A percentile compares a stretch with the other conserved stretches of the same genome.
These are phyloP conservation scores for Ennomos fuscantarius DNA, from an alignment of 2,888 invertebrate species.

Conservation along the genomic window DNA sequence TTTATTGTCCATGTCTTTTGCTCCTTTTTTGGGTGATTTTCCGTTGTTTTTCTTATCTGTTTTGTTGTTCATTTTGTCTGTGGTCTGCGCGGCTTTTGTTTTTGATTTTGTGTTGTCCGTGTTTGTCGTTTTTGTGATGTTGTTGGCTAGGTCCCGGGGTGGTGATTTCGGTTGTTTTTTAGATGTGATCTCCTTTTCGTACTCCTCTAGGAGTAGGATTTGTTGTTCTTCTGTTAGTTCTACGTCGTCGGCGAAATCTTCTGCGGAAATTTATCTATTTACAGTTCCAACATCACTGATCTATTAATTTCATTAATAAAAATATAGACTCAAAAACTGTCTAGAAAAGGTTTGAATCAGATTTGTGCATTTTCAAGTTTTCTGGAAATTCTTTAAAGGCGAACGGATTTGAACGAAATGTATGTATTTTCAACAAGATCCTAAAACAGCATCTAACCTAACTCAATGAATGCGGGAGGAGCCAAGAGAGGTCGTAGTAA, in stretches of 20 bases:
- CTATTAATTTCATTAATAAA: too few species aligned
- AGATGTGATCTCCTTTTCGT: conserved; percentile 86
- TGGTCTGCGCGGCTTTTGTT: conserved; percentile 57
- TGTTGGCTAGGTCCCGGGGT: conserved; percentile 64
- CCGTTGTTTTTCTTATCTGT: conserved; percentile 6
- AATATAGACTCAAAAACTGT: too few species aligned
- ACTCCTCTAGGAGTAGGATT: conserved; percentile 87
- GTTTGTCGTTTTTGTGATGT: conserved; percentile 62
- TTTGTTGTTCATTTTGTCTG: conserved; percentile 61
- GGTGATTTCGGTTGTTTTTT: conserved; percentile 68
- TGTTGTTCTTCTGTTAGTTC: conserved; percentile 90
- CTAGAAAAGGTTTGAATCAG: too few species aligned
- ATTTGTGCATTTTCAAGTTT: too few species aligned
- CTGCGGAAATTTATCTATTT: conserved; percentile 62
- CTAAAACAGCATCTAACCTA: too few species aligned
- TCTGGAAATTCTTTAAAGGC: too few species aligned
- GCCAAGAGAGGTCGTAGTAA: too few species aligned
- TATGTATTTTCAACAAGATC: too few species aligned
- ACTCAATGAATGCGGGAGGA: too few species aligned
- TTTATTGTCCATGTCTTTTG: conserved; percentile 48
- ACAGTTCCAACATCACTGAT: too few species aligned
- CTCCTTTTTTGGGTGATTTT: conserved; percentile 28
- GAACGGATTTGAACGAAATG: too few species aligned
- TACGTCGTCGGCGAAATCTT: conserved; percentile 87
- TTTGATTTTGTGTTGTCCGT: conserved; percentile 47